Evolutionary conservation across 2,113 vertebrate species (phyloP).

Genomic region (Tautogolabrus adspersus): DNA sequence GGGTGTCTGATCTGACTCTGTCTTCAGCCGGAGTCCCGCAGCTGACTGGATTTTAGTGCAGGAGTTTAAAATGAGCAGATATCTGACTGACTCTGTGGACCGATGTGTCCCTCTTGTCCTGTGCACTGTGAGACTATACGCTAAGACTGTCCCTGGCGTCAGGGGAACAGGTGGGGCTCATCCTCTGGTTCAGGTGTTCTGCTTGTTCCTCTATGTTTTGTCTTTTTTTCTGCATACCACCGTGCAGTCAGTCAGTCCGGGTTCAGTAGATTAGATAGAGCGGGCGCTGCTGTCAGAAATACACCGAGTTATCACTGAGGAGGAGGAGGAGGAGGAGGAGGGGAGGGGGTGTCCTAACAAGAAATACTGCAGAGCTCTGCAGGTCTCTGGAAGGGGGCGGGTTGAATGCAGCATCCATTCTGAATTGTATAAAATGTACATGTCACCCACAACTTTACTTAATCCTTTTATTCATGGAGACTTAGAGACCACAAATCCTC

Average conservation of each 20-base stretch:
- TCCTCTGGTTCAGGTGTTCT: no score
- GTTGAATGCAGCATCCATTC: not conserved
- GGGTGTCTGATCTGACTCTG: no score
- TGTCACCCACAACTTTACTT: no score
- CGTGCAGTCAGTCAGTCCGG: not conserved
- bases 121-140: no score
- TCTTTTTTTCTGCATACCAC: conserved; percentile 24
- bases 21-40: not conserved
- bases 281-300: conserved; percentile 42
- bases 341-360: not conserved
- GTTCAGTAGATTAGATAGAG: conserved; percentile 47
- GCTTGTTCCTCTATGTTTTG: no score
- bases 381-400: not conserved
- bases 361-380: not conserved
- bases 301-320: conserved; percentile 36
- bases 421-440: not conserved
- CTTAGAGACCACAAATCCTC: no score
- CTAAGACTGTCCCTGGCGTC: no score
- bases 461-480: no score
- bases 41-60: not conserved
- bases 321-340: not conserved
- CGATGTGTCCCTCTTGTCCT: not conserved
- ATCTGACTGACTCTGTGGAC: not conserved
- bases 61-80: not conserved
- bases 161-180: no score